Evolutionary conservation across 2,888 invertebrate species (phyloP), one percentile per base, ranked within the genome.

Genomic region (Eurois occulta): DNA sequence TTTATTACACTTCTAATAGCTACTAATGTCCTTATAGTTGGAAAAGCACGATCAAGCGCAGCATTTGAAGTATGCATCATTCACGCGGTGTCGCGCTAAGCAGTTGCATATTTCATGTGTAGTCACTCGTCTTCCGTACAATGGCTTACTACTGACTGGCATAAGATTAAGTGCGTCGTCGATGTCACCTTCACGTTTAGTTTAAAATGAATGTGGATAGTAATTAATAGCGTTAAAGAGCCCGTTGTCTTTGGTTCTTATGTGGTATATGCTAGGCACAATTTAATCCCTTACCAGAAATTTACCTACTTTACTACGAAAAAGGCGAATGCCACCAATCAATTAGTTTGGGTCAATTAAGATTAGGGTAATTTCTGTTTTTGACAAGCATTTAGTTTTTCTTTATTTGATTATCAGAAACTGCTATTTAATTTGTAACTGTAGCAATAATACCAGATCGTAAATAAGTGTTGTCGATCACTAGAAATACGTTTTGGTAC

Each of bases 51-150:
- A 88, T 79, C 84, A 72, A 70, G 74, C 77, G 76, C 78, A 86
- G 78, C 86, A 88, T 87, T 90, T 83, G 80, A 80, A 83, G 80
- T 78, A 90, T 91, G 87, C 87, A 91, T 87, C 87, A 90, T 88
- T 88, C 91, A 86, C 68, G 62, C 78, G 72, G 78, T 73, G 87
- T 91, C 87, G 89, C 87, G 81, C 86, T 86, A 87, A 90, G 86
- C 88, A 84, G 74, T 83, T 91, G 92, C 91, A 91, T 91, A 90
- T 91, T 92, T 90, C 89, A 92, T 92, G 87, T 85, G 88, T 68
- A 85, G 89, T 90, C 90, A 89, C 92, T 89, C 89, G 86, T 86
- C 90, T 90, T 91, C 91, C 91, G 90, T 89, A 89, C 87, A 85
- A 77, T 88, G 84, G 82, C 87, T 84, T 88, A 88, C 89, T 85